Evolutionary conservation across 1,140 invertebrate genomes (phyloP).

Genomic region (Dendroctonus valens): DNA sequence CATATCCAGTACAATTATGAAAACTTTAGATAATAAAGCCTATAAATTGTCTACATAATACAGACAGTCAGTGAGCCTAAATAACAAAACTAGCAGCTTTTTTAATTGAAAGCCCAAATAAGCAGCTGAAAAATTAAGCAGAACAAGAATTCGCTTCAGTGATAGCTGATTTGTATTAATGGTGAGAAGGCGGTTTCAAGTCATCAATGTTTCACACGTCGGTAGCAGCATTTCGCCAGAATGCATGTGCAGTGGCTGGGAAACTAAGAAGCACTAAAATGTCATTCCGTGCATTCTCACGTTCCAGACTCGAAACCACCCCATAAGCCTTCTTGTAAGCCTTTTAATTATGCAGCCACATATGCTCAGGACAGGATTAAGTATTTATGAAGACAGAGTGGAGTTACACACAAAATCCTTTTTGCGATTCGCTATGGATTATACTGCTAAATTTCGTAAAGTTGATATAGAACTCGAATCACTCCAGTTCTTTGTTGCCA

Average conservation of each 20-base stretch:
- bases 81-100: no score
- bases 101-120: no score
- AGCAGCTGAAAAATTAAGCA: no score
- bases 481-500: no score
- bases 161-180: not conserved
- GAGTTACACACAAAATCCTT: conserved; percentile 11
- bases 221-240: not conserved
- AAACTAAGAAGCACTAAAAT: conserved; percentile 25
- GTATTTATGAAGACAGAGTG: conserved; percentile 24
- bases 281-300: conserved; percentile 19
- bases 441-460: no score
- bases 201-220: conserved; percentile 11
- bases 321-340: conserved; percentile 28
- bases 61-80: no score
- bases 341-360: conserved; percentile 31
- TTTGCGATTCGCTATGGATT: conserved; percentile 5
- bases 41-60: no score
- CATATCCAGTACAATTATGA: no score
- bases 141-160: no score
- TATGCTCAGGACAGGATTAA: conserved; percentile 18
- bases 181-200: not conserved
- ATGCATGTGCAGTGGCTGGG: conserved; percentile 15
- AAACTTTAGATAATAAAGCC: no score
- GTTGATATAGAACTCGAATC: no score
- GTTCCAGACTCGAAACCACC: conserved; percentile 18